phyloP scores from a whole-genome alignment of 2,888 invertebrate species.

The Glomeris marginata region DNA sequence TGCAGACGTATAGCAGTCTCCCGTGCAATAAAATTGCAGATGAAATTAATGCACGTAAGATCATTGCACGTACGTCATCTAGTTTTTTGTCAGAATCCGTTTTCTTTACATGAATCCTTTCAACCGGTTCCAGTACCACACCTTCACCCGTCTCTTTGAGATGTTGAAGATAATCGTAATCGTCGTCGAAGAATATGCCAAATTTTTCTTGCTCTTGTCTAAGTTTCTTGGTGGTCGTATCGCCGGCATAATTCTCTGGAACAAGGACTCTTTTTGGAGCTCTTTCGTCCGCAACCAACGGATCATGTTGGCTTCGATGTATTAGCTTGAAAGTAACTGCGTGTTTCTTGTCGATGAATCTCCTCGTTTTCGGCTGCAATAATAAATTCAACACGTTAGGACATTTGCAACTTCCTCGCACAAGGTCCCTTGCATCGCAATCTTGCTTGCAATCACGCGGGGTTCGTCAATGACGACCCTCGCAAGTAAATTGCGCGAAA shows the following conservation, averaged over 20 bases:
- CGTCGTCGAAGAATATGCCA: constrained; percentile 87
- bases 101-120: constrained; percentile 20
- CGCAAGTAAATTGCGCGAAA: no score
- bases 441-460: no score
- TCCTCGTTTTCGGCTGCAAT: constrained; percentile 37
- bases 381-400: not conserved
- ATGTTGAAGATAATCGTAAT: constrained; percentile 90
- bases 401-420: not conserved
- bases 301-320: constrained; percentile 87
- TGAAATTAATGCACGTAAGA: no score
- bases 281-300: constrained; percentile 58
- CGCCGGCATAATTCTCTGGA: constrained; percentile 6
- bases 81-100: not conserved
- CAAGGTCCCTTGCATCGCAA: not conserved
- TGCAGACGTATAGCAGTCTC: no score
- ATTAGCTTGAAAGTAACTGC: constrained; percentile 83
- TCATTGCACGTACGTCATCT: constrained; percentile 2
- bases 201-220: constrained; percentile 62
- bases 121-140: constrained; percentile 28
- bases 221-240: constrained; percentile 34
- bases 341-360: constrained; percentile 82
- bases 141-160: constrained; percentile 42
- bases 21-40: not conserved
- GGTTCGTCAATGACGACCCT: no score
- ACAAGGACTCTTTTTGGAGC: constrained; percentile 66